phyloP scores from a whole-genome alignment of 2,888 invertebrate genomes.

The Zaprionus obscuricornis region DNA sequence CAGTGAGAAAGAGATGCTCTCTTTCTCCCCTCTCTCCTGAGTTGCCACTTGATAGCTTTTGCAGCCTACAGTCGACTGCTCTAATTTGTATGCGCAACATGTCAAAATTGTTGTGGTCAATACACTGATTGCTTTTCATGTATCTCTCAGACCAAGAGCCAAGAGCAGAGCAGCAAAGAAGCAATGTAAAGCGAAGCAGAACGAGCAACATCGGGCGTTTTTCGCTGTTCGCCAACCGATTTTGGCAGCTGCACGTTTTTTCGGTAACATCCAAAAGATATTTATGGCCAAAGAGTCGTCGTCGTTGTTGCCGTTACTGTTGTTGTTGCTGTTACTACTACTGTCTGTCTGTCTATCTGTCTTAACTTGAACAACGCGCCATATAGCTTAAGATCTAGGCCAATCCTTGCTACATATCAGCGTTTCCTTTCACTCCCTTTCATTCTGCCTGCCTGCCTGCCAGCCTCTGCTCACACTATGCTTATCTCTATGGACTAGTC shows the following conservation, averaged over 20 bases:
- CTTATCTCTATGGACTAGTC: slow-evolving; percentile 15
- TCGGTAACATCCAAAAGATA: slow-evolving; percentile 18
- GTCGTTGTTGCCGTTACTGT: not conserved
- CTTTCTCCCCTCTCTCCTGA: not conserved
- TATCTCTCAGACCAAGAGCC: no score
- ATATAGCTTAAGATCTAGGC: slow-evolving; percentile 36
- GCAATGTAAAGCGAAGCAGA: no score
- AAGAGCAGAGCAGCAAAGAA: no score
- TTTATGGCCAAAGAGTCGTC: slow-evolving; percentile 44
- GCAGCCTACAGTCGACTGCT: slow-evolving; percentile 25
- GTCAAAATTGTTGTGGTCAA: slow-evolving; percentile 80
- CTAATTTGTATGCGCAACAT: slow-evolving; percentile 79
- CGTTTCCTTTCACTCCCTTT: slow-evolving; percentile 13
- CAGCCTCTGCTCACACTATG: no score
- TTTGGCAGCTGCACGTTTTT: slow-evolving; percentile 41
- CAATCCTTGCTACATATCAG: no score
- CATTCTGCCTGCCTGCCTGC: no score
- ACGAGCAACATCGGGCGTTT: slow-evolving; percentile 11
- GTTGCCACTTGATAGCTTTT: not conserved
- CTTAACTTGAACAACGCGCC: not conserved
- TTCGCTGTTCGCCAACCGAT: slow-evolving; percentile 1
- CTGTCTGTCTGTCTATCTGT: not conserved
- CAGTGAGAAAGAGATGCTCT: no score
- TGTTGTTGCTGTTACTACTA: not conserved
- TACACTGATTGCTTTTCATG: slow-evolving; percentile 80